Conservation (phyloP, 37 sponge, comb jelly and placozoan species). For the Chondrosia reniformis region DNA sequence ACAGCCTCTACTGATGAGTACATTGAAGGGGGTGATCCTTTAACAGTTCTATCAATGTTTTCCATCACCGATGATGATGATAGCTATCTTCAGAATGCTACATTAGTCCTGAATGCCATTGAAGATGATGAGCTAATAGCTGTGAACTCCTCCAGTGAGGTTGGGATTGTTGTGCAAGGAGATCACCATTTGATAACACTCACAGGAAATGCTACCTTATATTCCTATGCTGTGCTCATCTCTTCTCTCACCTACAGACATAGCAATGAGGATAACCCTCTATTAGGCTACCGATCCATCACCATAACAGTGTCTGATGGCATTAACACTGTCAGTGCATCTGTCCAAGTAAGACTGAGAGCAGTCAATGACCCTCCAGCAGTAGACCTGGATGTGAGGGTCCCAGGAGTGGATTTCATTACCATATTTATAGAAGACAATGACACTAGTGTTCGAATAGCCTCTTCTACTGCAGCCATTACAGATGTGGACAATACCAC, state of each 20-base stretch:
- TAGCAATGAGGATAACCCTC: conserved; percentile 9
- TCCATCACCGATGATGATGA: conserved; percentile 52
- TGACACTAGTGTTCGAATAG: background rate
- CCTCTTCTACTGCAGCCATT: conserved; percentile 14
- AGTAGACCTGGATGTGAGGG: conserved; percentile 21
- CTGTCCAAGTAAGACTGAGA: conserved; percentile 26
- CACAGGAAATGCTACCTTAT: conserved; percentile 36
- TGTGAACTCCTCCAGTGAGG: conserved; percentile 22
- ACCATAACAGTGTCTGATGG: conserved; percentile 49
- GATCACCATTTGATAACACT: too few relatives aligned
- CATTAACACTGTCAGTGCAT: background rate
- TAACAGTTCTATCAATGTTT: background rate
- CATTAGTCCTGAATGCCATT: conserved; percentile 21
- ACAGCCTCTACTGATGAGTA: conserved; percentile 17
- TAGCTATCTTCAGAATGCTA: conserved; percentile 30
- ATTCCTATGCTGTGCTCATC: conserved; percentile 33
- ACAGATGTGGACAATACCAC: conserved; percentile 55
- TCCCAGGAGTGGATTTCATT: background rate
- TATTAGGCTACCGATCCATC: conserved; percentile 36
- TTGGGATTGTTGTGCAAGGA: too few relatives aligned
- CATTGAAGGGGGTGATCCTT: conserved; percentile 38
- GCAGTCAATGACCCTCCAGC: conserved; percentile 66
- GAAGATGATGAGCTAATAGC: conserved; percentile 44
- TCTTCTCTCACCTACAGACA: conserved; percentile 42
- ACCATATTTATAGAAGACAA: conserved; percentile 50